Evolutionary conservation across 2,888 invertebrate genomes (phyloP).

Genomic region (Bedellia somnulentella): DNA sequence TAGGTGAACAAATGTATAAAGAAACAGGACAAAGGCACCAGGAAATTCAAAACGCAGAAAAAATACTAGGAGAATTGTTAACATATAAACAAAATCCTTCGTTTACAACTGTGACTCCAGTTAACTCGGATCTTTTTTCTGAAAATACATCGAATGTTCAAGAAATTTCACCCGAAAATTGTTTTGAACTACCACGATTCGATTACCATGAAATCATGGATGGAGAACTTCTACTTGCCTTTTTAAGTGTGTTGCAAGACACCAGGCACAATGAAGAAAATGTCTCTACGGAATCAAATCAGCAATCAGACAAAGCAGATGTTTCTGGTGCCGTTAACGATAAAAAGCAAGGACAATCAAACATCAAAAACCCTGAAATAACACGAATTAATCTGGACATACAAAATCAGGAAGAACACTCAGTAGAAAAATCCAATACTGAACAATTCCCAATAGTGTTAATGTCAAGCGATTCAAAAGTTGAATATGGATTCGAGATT

Average conservation of each 20-base stretch:
- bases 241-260: no score
- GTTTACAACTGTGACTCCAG: constrained; percentile 13
- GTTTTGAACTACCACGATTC: constrained; percentile 20
- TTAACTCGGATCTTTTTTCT: constrained; percentile 10
- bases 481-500: constrained; percentile 14
- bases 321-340: no score
- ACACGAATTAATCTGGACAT: no score
- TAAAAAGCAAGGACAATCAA: no score
- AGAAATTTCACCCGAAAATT: not conserved
- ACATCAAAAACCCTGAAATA: no score
- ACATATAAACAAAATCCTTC: no score
- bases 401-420: not conserved
- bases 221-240: constrained; percentile 22
- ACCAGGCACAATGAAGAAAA: no score
- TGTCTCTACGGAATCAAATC: no score
- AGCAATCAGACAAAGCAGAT: no score
- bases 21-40: constrained; percentile 15
- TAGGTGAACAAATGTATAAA: constrained; percentile 10
- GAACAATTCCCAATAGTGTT: constrained; percentile 2
- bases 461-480: constrained; percentile 10
- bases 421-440: constrained; percentile 7
- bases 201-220: constrained; percentile 25
- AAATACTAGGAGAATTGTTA: no score
- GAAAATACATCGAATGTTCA: constrained; percentile 4
- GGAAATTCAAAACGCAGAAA: constrained; percentile 20